Evolutionary conservation across 2,113 vertebrate species (phyloP), one percentile per base, ranked within the genome.

Genomic region (Nannospalax galili): DNA sequence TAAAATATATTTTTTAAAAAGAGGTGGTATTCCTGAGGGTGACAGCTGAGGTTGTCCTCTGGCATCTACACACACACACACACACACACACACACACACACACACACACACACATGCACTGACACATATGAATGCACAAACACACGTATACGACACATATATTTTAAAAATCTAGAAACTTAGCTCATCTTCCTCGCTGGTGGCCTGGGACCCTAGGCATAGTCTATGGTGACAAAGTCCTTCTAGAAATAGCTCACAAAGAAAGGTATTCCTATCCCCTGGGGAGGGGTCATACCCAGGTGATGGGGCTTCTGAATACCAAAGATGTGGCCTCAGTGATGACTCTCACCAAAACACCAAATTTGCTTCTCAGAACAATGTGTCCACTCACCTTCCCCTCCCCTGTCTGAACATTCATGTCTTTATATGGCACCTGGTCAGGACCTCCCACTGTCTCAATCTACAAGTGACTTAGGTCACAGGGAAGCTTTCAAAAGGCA

Each of bases 361-460:
- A 37, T 42, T n/a, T 26, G 42, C 52, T 16, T 0, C 45, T 35
- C 5, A 6, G n/a, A 52, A 74, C 4, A 26, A 15, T 26, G 64
- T 28, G 14, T 7, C 26, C 42, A 1, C 19, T 0, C 4, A 20
- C 9, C 24, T 42, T 58, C 35, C 30, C 28, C 30, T 15, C 15
- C 69, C 74, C 20, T 20, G 14, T 73, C 45, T 24, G 20, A 56
- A 72, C 48, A 3, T 32, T 75, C 3, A 2, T 3, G 6, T 1
- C 8, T 73, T 35, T 40, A 37, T 40, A 32, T 0, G 6, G 42
- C 0, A 42, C 24, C 19, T 7, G 14, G 69, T 30, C 10, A 0
- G 2, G 42, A 65, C 4, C 1, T 11, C 4, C 7, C 0, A 74
- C 45, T 20, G 30, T 62, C 88, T 79, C 30, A 15, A 30, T 7